Evolutionary conservation across 2,797 vertebrate genomes (phyloP).

Genomic region (Acridotheres tristis): DNA sequence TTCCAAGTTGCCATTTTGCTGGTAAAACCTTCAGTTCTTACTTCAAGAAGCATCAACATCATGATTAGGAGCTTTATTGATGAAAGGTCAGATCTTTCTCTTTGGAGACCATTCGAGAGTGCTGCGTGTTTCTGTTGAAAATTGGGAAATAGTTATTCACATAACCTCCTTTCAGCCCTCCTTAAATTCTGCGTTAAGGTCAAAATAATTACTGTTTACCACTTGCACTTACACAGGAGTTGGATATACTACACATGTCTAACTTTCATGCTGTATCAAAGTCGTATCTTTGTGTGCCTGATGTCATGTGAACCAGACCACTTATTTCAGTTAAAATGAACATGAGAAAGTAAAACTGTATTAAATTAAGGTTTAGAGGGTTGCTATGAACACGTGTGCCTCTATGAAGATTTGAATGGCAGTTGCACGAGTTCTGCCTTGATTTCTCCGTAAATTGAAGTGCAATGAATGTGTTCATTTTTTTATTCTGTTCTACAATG

Average conservation of each 20-base stretch:
- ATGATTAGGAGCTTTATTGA: neutral
- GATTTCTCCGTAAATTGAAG: neutral
- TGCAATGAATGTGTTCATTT: neutral
- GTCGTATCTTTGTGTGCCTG: neutral
- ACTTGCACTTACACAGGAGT: accelerated
- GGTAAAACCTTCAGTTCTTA: neutral
- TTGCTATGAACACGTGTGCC: neutral
- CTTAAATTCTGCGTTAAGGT: neutral
- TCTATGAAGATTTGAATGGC: neutral
- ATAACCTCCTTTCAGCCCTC: neutral
- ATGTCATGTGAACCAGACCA: neutral
- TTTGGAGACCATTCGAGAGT: neutral
- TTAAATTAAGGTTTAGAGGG: neutral
- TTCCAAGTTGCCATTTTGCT: neutral
- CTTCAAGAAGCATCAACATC: neutral
- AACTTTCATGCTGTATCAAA: neutral
- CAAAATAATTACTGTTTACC: neutral
- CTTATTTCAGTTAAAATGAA: neutral
- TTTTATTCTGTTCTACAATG: neutral
- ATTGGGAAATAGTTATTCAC: neutral
- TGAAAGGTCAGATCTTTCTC: neutral
- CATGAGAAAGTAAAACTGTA: neutral
- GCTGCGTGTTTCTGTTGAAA: neutral
- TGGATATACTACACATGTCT: neutral
- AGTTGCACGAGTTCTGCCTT: neutral